Evolutionary conservation across 2,797 vertebrate species (phyloP).

Genomic region (Darevskia nairensis): DNA sequence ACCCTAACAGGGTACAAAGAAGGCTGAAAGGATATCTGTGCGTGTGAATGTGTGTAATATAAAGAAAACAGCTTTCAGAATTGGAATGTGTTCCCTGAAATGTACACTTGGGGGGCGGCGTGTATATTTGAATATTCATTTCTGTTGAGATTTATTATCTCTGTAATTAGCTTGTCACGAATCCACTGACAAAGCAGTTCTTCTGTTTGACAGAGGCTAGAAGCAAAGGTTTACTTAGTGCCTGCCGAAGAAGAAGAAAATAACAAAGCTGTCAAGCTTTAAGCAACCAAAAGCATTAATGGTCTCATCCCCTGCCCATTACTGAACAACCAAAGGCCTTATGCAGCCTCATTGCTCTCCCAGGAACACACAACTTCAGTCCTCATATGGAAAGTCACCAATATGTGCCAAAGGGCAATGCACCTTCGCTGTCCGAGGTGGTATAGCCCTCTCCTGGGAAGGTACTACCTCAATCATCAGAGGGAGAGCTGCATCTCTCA

Average conservation of each 20-base stretch:
- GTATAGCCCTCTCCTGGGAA: background rate
- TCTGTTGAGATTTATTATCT: slow-evolving; percentile 51
- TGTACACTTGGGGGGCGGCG: slow-evolving; percentile 23
- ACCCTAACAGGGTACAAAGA: background rate
- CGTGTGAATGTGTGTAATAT: slow-evolving; percentile 46
- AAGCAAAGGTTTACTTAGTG: slow-evolving; percentile 62
- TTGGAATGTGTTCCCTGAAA: slow-evolving; percentile 51
- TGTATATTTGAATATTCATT: slow-evolving; percentile 44
- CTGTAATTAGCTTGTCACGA: slow-evolving; percentile 72
- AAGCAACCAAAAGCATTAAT: slow-evolving; percentile 58
- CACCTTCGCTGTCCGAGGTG: background rate
- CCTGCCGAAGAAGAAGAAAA: slow-evolving; percentile 66
- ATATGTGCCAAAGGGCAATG: background rate
- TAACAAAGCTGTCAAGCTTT: slow-evolving; percentile 64
- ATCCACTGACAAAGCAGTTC: slow-evolving; percentile 66
- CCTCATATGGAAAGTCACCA: background rate
- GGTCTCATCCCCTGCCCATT: slow-evolving; percentile 56
- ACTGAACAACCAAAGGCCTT: slow-evolving; percentile 46
- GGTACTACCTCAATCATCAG: background rate
- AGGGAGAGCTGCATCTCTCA: background rate
- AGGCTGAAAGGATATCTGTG: slow-evolving; percentile 30
- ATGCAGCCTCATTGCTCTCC: background rate
- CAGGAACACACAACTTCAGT: background rate
- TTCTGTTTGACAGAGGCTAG: slow-evolving; percentile 64
- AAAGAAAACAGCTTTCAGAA: slow-evolving; percentile 41